phyloP scores from a whole-genome alignment of 2,888 invertebrate species.

The Eledona agricola region DNA sequence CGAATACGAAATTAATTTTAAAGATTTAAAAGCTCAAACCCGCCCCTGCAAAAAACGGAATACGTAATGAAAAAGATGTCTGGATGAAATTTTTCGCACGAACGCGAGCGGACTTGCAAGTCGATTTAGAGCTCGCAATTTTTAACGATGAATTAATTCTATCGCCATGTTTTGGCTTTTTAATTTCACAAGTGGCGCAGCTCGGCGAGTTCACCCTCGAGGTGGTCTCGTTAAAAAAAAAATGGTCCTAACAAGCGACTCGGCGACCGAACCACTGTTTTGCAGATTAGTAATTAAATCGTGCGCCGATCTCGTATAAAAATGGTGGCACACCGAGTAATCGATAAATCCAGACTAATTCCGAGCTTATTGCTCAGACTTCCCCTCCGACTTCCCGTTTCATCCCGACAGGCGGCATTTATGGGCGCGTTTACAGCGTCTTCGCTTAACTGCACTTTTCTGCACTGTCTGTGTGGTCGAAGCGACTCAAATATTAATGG shows the following conservation, averaged over 20 bases:
- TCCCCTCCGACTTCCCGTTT: conserved; percentile 45
- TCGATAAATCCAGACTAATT: conserved; percentile 62
- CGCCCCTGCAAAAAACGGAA: conserved; percentile 37
- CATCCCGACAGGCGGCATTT: conserved; percentile 50
- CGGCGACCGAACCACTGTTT: no score
- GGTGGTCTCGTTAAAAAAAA: no score
- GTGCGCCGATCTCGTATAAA: conserved; percentile 56
- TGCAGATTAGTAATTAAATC: no score
- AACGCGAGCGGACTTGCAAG: conserved; percentile 31
- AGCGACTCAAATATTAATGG: conserved; percentile 29
- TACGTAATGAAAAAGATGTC: conserved; percentile 40
- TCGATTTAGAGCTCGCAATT: conserved; percentile 33
- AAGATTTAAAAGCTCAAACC: conserved; percentile 42
- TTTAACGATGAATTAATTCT: conserved; percentile 31
- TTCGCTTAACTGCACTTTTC: conserved; percentile 37
- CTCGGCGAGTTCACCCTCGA: not conserved
- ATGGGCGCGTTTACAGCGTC: conserved; percentile 47
- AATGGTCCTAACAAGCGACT: no score
- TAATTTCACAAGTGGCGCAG: conserved; percentile 9
- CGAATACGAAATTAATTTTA: conserved; percentile 46
- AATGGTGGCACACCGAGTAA: conserved; percentile 59
- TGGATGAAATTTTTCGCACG: conserved; percentile 37
- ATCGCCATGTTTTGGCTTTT: conserved; percentile 27
- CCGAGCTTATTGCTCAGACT: conserved; percentile 58
- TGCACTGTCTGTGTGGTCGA: conserved; percentile 31